Base-by-base conservation (phyloP, 2,113 vertebrate genomes). In the Megaceryle maxima region DNA sequence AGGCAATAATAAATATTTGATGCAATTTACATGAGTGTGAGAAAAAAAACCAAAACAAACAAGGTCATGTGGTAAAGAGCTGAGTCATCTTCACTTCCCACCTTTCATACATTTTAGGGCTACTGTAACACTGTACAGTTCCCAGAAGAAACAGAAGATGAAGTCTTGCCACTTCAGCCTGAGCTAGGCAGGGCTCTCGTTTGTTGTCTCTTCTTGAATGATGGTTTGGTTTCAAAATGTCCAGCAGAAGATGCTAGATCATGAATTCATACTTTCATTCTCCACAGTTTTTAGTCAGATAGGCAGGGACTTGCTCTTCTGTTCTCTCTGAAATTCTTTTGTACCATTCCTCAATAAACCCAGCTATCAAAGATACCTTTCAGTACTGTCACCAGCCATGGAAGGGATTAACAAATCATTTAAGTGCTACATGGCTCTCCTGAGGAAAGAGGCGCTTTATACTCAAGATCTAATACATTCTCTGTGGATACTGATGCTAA, bases 1-100 rank as follows among this genome's bases (percentile, higher is more conserved):
- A 84, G 57, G n/a, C 60, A 87, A 57, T 57, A 94, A 85, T 44
- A 76, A 95, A 91, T 70, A 78, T 89, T 79, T 96, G 77, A 68
- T 82, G 31, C 44, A 87, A 89, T 92, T 92, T 91, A 48, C 29
- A 80, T 31, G 69, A 80, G 37, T 14, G 53, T 73, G 86, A 94
- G 37, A 37, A 88, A 90, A 26, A 44, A 87, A 92, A 37, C 37
- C 37, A 37, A 37, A 37, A 88, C 20, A 88, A 35, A 0, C n/a
- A 66, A 26, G 33, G 55, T 85, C 70, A 77, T n/a, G n/a, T 74
- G 18, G 37, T 14, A 3, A 77, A 88, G 77, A 92, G 55, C 57
- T 92, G 43, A 39, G 35, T 51, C 44, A 70, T 81, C 87, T 94
- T 80, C 2, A 3, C 55, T 86, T 77, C 64, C 60, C 73, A 88